A percentile compares a stretch with the other conserved stretches of the same genome.
Evolutionary conservation across 2,888 invertebrate species (phyloP).

Genomic region (Habrosyne pyritoides): DNA sequence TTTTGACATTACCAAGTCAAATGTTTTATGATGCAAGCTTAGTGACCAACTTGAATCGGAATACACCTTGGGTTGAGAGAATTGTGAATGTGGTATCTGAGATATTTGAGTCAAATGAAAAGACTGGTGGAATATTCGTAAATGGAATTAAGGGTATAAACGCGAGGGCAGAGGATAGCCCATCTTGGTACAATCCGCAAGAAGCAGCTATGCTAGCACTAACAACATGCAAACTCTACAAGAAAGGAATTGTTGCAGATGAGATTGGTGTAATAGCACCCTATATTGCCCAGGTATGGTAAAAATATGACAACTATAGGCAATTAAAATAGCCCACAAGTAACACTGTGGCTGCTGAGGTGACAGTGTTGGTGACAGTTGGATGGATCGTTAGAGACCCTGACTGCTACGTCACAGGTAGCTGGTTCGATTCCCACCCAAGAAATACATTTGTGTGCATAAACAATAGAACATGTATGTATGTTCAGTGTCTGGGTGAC

Average conservation of each 20-base stretch:
- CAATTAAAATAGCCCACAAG: too few species aligned
- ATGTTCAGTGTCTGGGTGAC: too few species aligned
- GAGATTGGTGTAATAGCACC: slow-evolving; percentile 97
- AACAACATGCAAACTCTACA: slow-evolving; percentile 85
- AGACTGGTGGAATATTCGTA: slow-evolving; percentile 85
- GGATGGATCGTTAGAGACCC: too few species aligned
- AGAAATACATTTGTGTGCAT: too few species aligned
- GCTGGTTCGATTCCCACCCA: too few species aligned
- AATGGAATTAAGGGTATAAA: slow-evolving; percentile 88
- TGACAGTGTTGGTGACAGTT: too few species aligned
- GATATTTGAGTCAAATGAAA: slow-evolving; percentile 48
- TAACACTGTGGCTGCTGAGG: too few species aligned
- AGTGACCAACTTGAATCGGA: slow-evolving; percentile 82
- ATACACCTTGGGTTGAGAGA: slow-evolving; percentile 52
- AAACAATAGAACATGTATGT: too few species aligned
- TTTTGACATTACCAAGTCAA: slow-evolving; percentile 89
- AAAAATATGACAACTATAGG: slow-evolving; percentile 26
- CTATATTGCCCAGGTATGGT: slow-evolving; percentile 96
- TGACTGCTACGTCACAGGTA: too few species aligned
- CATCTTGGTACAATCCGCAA: slow-evolving; percentile 95
- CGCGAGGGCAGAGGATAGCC: slow-evolving; percentile 88
- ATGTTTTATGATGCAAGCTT: slow-evolving; percentile 94
- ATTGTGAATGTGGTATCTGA: slow-evolving; percentile 50
- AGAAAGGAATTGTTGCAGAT: slow-evolving; percentile 83
- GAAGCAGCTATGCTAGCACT: slow-evolving; percentile 87